Base-by-base conservation (phyloP, 2,888 invertebrate genomes). In the Xestia xanthographa region DNA sequence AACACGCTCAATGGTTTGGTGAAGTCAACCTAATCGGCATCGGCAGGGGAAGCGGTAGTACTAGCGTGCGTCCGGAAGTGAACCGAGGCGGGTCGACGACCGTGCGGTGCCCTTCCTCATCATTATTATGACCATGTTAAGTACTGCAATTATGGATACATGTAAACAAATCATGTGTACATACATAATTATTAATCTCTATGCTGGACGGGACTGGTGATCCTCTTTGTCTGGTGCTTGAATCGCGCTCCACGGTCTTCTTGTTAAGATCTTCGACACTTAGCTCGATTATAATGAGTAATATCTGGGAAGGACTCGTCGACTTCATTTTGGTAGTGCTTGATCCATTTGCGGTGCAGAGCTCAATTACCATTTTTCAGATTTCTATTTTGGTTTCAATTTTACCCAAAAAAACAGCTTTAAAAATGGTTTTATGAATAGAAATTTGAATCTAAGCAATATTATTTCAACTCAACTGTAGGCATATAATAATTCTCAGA, bases 1-100 rank as follows among this genome's bases (percentile, higher is more conserved):
- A 78, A 70, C 87, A 90, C 80, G 87, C 91, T 91, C 90, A 92
- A 92, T 84, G 72, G 75, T 75, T 72, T 72, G 66, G 66, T 86
- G 86, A 86, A 88, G 88, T 89, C 53, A 66, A 53, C 72, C 58
- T 65, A 87, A 88, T 80, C 86, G 78, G 70, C 77, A 63, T n/a
- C n/a, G n/a, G n/a, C n/a, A 3, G 75, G 89, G 89, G 90, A 90
- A 91, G 91, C 89, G 90, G 90, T 79, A 89, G 86, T 77, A 77
- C n/a, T n/a, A n/a, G n/a, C n/a, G n/a, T n/a, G 66, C 82, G 65
- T 48, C 81, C 89, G 89, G 91, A 87, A 88, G 86, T 79, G 79
- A 75, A 74, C 69, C 75, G 86, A 82, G 88, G 73, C 78, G 82
- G 93, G 92, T 92, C 92, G 91, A 83, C 91, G 93, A 92, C 91